Conservation (phyloP, 2,797 vertebrate genomes). For the Phataginus tricuspis region DNA sequence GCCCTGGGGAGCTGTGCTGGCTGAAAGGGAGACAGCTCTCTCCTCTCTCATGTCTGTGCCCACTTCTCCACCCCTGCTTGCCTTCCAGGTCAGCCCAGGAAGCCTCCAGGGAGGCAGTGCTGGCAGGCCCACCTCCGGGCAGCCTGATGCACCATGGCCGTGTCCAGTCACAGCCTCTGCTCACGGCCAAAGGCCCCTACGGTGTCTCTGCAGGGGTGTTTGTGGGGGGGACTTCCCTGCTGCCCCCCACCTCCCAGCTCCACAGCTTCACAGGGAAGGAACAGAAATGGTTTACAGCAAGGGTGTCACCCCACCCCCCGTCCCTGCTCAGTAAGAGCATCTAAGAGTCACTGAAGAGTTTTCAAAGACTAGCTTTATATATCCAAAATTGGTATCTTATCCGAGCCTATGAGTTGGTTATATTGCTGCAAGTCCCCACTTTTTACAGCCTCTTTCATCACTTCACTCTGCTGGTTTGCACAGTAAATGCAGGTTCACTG, state of each 20-base stretch:
- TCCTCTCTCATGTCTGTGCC: not conserved
- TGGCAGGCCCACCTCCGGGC: not conserved
- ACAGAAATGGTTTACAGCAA: not conserved
- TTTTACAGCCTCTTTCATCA: slow-evolving; percentile 11
- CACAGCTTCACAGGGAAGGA: not conserved
- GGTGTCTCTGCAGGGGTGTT: not conserved
- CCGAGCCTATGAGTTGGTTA: not conserved
- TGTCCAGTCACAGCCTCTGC: not conserved
- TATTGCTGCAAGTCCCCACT: not conserved
- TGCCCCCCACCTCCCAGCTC: rapidly evolving
- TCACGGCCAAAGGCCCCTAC: not conserved
- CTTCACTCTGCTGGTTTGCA: not conserved
- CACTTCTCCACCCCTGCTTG: not conserved
- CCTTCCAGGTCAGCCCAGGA: not conserved
- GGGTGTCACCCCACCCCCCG: not conserved
- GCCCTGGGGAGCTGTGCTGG: not conserved
- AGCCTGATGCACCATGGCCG: not conserved
- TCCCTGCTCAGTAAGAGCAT: not conserved
- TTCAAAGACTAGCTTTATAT: slow-evolving; percentile 7
- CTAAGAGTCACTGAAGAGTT: not conserved
- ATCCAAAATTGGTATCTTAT: not conserved
- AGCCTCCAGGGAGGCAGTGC: not conserved
- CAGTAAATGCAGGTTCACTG: not conserved
- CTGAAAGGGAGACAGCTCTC: not conserved
- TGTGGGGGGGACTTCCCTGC: not conserved